Evolutionary conservation across 2,888 invertebrate species (phyloP).

Genomic region (Nymphalis urticae): DNA sequence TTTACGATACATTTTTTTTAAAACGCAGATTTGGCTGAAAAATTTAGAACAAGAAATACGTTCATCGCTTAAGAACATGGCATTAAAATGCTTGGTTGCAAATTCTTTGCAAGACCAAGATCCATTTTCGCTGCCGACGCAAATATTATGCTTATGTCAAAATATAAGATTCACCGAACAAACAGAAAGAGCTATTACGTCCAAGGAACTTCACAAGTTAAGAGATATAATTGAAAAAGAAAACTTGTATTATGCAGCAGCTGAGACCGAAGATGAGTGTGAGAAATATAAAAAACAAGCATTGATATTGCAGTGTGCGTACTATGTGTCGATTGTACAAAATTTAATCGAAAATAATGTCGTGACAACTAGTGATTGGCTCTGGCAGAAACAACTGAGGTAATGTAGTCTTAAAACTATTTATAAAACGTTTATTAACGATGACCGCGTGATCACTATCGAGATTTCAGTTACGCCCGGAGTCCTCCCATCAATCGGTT

Average conservation of each 20-base stretch:
- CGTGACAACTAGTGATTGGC: slow-evolving; percentile 88
- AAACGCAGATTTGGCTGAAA: slow-evolving; percentile 86
- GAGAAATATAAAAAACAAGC: slow-evolving; percentile 94
- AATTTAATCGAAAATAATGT: slow-evolving; percentile 87
- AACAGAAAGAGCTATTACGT: slow-evolving; percentile 89
- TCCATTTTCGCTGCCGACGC: slow-evolving; percentile 82
- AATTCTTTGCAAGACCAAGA: slow-evolving; percentile 74
- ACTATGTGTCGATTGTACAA: slow-evolving; percentile 92
- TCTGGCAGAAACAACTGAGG: slow-evolving; percentile 97
- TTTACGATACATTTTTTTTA: background rate
- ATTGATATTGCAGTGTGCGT: slow-evolving; percentile 95
- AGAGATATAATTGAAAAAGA: slow-evolving; percentile 77
- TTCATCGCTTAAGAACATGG: slow-evolving; percentile 83
- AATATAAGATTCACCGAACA: slow-evolving; percentile 92
- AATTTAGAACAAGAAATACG: slow-evolving; percentile 91
- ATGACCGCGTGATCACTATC: too few relatives aligned
- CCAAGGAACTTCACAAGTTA: slow-evolving; percentile 82
- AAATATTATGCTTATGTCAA: slow-evolving; percentile 93
- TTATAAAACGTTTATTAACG: too few relatives aligned
- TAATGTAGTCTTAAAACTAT: slow-evolving; percentile 46
- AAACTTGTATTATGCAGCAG: slow-evolving; percentile 72
- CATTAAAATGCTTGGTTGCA: slow-evolving; percentile 79
- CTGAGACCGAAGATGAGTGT: slow-evolving; percentile 81
- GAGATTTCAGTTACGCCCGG: too few relatives aligned
- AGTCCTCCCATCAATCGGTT: too few relatives aligned